Conservation (phyloP, 2,797 vertebrate species). For the Threskiornis aethiopicus region DNA sequence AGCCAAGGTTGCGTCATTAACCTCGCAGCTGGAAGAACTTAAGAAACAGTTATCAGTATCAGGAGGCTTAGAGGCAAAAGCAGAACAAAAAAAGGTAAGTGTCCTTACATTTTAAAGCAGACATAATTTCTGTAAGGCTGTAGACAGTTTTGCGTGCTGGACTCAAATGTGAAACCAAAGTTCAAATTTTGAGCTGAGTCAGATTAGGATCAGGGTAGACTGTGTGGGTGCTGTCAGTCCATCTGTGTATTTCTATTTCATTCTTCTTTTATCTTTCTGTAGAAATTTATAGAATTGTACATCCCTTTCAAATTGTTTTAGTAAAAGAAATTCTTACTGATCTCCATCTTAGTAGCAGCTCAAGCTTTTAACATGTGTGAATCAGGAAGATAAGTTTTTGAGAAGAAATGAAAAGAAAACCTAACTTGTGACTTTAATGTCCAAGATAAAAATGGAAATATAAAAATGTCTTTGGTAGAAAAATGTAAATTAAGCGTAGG, state of each 20-base stretch:
- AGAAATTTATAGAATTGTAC: neutral
- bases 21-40: conserved; percentile 84
- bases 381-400: neutral
- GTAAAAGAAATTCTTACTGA: neutral
- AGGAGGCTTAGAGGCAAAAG: conserved; percentile 65
- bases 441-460: neutral
- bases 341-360: neutral
- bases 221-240: neutral
- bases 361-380: neutral
- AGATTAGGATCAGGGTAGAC: neutral
- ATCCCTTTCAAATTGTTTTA: neutral
- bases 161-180: neutral
- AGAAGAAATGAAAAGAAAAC: neutral
- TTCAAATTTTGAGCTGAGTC: neutral
- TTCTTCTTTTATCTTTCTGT: neutral
- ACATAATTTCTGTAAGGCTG: neutral
- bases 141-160: neutral
- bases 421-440: neutral
- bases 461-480: neutral
- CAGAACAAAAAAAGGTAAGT: conserved; percentile 79
- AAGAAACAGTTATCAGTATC: conserved; percentile 77
- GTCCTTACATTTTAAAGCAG: neutral
- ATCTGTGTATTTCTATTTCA: neutral
- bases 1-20: conserved; percentile 88
- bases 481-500: neutral